A percentile compares a stretch with the other conserved stretches of the same genome.
These are phyloP conservation scores for Junco hyemalis DNA, from an alignment of 2,113 vertebrate species.

Conservation along the genomic window DNA sequence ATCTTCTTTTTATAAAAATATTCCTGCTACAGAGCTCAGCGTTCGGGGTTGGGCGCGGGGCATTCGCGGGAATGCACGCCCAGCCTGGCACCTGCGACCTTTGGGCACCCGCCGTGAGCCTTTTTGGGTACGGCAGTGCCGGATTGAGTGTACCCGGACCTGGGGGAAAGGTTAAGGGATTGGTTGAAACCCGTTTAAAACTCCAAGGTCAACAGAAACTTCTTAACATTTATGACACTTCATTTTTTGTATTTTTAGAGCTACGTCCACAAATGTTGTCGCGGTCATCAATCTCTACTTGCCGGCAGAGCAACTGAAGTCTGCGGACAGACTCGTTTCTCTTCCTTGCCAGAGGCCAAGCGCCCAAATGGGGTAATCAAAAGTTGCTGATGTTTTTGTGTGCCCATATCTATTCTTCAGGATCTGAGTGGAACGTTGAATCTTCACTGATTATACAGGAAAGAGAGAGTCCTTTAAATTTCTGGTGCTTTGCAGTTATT, in stretches of 20 bases:
- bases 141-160: fast-evolving
- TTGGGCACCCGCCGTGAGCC: fast-evolving
- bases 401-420: not conserved
- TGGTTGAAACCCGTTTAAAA: not conserved
- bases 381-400: not conserved
- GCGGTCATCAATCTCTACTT: fast-evolving
- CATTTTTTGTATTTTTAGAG: not conserved
- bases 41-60: not conserved
- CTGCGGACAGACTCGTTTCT: not conserved
- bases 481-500: not conserved
- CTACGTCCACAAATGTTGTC: not conserved
- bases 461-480: not conserved
- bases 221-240: not conserved
- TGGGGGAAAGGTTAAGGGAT: not conserved
- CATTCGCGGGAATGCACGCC: too few species aligned
- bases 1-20: not conserved
- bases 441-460: not conserved
- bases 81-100: not conserved
- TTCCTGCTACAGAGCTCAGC: not conserved
- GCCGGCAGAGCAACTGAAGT: not conserved
- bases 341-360: not conserved
- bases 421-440: not conserved
- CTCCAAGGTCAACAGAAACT: not conserved
- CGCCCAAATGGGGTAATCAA: not conserved
- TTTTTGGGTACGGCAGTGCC: fast-evolving